Evolutionary conservation across 2,888 invertebrate genomes (phyloP).

Genomic region (Diaprepes abbreviatus): DNA sequence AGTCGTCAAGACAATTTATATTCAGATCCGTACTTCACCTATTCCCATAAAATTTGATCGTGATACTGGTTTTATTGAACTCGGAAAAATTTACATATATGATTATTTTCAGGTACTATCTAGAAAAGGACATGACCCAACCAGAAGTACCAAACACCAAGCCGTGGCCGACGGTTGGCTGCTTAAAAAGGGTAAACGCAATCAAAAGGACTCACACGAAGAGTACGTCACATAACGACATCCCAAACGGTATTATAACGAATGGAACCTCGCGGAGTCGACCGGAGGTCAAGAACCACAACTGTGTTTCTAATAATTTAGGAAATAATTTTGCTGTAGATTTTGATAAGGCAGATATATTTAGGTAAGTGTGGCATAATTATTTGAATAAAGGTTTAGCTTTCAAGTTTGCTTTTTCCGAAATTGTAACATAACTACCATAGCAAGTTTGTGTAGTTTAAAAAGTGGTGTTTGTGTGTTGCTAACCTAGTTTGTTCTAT

Average conservation of each 20-base stretch:
- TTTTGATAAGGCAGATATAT: constrained; percentile 80
- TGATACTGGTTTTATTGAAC: too few species aligned
- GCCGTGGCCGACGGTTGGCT: constrained; percentile 30
- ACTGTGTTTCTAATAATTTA: constrained; percentile 44
- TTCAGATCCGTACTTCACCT: too few species aligned
- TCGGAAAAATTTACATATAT: too few species aligned
- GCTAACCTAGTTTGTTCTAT: too few species aligned
- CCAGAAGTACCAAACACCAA: constrained; percentile 37
- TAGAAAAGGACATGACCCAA: constrained; percentile 42
- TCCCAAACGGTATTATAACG: constrained; percentile 26
- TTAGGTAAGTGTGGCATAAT: constrained; percentile 69
- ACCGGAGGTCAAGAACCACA: constrained; percentile 55
- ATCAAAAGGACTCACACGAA: constrained; percentile 26
- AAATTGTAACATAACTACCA: too few species aligned
- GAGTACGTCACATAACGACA: constrained; percentile 9
- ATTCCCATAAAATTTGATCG: too few species aligned
- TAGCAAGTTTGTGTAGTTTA: too few species aligned
- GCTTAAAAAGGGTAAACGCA: constrained; percentile 22
- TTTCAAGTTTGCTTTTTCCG: too few species aligned
- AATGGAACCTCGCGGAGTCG: constrained; percentile 55
- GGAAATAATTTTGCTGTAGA: constrained; percentile 74
- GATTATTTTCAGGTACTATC: constrained; percentile 47
- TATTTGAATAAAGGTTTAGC: too few species aligned
- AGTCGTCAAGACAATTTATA: too few species aligned
- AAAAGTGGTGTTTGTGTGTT: too few species aligned